Conservation (phyloP, 2,113 vertebrate genomes). For the Pangasianodon hypophthalmus region DNA sequence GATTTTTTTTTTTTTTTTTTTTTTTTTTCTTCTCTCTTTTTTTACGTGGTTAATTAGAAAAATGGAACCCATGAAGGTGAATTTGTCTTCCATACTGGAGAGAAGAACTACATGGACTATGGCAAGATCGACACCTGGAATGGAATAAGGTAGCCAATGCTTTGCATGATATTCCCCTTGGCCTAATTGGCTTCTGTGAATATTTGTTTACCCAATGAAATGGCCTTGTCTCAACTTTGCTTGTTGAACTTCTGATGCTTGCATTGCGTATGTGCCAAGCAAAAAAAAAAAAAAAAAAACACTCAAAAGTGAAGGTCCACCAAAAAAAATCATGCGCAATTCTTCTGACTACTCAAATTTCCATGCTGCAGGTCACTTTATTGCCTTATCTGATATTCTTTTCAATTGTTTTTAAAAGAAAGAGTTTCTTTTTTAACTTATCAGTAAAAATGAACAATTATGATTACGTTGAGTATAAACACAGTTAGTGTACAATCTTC, state of each 20-base stretch:
- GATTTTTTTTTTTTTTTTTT: background rate
- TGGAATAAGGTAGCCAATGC: conserved; percentile 81
- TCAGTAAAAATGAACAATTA: background rate
- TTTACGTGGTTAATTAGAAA: too few species aligned
- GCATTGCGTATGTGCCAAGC: conserved; percentile 6
- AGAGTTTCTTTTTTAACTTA: background rate
- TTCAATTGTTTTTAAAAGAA: background rate
- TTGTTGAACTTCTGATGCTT: conserved; percentile 14
- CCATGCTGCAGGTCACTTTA: background rate
- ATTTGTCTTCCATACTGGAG: conserved; percentile 90
- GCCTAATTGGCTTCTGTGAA: conserved; percentile 1
- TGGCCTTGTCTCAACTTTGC: conserved; percentile 12
- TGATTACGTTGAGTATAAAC: background rate
- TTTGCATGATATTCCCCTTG: conserved; percentile 6
- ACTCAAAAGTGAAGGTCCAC: conserved; percentile 24
- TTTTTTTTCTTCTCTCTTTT: too few species aligned
- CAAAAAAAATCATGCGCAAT: background rate
- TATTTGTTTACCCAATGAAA: conserved; percentile 5
- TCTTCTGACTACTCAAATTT: background rate
- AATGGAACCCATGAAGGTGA: conserved; percentile 93
- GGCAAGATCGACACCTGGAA: conserved; percentile 93
- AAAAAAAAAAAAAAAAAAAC: background rate
- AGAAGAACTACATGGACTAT: conserved; percentile 86
- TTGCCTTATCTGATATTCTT: background rate
- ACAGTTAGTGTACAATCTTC: background rate